A percentile compares a stretch with the other conserved stretches of the same genome.
These are phyloP conservation scores for Maylandia zebra DNA, from an alignment of 2,113 vertebrate species.

Conservation along the genomic window DNA sequence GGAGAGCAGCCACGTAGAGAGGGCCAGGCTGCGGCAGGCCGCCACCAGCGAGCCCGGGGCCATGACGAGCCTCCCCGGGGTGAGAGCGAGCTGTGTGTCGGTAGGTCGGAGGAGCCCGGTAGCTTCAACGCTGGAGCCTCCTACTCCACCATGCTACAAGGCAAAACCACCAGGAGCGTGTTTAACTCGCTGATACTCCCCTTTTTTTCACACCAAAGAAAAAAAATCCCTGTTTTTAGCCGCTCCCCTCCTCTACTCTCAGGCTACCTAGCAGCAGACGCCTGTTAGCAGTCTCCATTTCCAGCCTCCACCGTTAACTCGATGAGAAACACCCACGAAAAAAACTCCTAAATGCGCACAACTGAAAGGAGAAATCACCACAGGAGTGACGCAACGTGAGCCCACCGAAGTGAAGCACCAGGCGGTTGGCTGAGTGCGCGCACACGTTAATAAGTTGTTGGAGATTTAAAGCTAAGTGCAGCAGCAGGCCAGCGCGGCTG, in stretches of 20 bases:
- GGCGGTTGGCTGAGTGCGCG: neutral
- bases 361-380: fast-evolving
- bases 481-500: neutral
- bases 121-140: neutral
- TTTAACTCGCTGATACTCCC: fast-evolving
- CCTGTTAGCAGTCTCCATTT: slow-evolving; percentile 20
- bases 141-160: slow-evolving; percentile 43
- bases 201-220: fast-evolving
- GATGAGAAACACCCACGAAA: neutral
- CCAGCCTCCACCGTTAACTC: neutral
- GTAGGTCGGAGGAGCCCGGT: neutral
- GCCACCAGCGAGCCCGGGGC: slow-evolving; percentile 81
- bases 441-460: neutral
- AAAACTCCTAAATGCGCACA: neutral
- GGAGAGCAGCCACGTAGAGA: slow-evolving; percentile 95
- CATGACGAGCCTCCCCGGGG: slow-evolving; percentile 65
- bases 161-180: neutral
- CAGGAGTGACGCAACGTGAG: no score
- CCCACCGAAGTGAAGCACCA: fast-evolving
- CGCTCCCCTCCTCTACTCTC: neutral
- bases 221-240: neutral
- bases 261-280: neutral
- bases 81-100: neutral
- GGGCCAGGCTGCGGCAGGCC: slow-evolving; percentile 94
- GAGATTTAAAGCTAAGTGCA: neutral